Conservation (phyloP, 1,140 invertebrate species). For the Geopemphigus sp. region DNA sequence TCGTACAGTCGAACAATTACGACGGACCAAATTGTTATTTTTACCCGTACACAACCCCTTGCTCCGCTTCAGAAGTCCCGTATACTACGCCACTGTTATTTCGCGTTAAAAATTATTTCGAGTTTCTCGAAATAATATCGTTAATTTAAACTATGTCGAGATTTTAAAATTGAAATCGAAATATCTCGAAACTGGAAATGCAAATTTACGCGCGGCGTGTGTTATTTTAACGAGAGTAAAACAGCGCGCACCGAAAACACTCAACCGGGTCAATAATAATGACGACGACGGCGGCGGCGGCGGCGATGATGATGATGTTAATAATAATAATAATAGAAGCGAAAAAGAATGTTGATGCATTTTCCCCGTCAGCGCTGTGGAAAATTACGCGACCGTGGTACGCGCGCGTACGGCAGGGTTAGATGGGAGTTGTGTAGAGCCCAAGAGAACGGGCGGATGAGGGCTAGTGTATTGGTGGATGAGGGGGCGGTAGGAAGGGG, state of each 20-base stretch:
- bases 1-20: no score
- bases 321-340: background rate
- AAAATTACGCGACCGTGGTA: background rate
- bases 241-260: background rate
- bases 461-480: background rate
- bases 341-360: slow-evolving; percentile 32
- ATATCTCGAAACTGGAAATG: background rate
- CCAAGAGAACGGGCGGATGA: background rate
- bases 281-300: background rate
- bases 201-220: background rate
- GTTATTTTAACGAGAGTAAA: slow-evolving; percentile 5
- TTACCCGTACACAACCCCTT: no score
- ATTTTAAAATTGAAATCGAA: slow-evolving; percentile 17
- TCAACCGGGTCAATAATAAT: background rate
- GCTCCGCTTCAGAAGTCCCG: no score
- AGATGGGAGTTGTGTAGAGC: background rate
- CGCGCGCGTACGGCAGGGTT: no score
- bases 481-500: no score
- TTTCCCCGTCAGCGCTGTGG: background rate
- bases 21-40: no score
- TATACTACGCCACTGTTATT: no score
- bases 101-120: no score
- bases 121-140: no score
- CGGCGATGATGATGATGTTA: background rate
- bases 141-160: background rate